Evolutionary conservation across 2,888 invertebrate genomes (phyloP).

Genomic region (Eledone cirrhosa): DNA sequence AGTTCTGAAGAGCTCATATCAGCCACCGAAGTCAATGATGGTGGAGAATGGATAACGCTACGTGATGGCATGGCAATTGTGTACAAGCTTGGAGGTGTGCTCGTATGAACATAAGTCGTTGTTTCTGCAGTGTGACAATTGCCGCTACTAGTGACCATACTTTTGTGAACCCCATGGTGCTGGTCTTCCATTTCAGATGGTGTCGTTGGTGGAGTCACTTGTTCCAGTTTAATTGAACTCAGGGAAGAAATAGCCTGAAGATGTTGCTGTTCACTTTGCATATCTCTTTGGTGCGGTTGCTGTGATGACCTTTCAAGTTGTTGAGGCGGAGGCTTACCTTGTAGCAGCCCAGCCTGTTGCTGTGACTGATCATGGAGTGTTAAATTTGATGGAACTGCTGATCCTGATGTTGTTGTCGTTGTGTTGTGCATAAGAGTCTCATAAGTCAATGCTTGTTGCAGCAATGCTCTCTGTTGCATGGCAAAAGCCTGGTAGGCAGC

Average conservation of each 20-base stretch:
- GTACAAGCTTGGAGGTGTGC: conserved; percentile 24
- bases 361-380: conserved; percentile 28
- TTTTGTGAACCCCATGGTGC: conserved; percentile 21
- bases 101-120: conserved; percentile 26
- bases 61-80: conserved; percentile 14
- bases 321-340: conserved; percentile 26
- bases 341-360: conserved; percentile 21
- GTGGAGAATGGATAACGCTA: conserved; percentile 27
- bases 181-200: conserved; percentile 39
- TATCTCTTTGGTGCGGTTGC: conserved; percentile 27
- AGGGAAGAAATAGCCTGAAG: conserved; percentile 27
- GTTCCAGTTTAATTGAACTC: conserved; percentile 53
- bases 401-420: conserved; percentile 36
- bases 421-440: conserved; percentile 56
- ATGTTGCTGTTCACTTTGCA: conserved; percentile 20
- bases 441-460: conserved; percentile 58
- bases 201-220: conserved; percentile 51
- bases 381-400: conserved; percentile 34
- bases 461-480: conserved; percentile 55
- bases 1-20: conserved; percentile 15
- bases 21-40: conserved; percentile 27
- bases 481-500: conserved; percentile 59
- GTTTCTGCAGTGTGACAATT: conserved; percentile 2
- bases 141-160: conserved; percentile 22
- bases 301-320: conserved; percentile 26